A percentile compares a stretch with the other conserved stretches of the same genome.
Evolutionary conservation across 2,113 vertebrate genomes (phyloP).

Genomic region (Sander vitreus): DNA sequence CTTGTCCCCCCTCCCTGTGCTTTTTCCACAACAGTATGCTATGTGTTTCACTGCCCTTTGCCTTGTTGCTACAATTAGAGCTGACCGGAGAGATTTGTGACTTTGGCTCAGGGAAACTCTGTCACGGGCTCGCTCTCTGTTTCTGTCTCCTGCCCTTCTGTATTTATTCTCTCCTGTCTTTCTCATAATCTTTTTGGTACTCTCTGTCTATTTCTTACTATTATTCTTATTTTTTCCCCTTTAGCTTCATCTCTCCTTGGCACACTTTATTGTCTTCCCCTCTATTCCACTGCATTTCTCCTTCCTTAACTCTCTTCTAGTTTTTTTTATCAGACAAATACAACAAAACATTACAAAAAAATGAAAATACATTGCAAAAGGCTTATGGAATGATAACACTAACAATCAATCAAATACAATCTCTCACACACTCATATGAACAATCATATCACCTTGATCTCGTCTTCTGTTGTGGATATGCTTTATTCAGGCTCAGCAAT

Average conservation of each 20-base stretch:
- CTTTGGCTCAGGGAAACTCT: slow-evolving; percentile 28
- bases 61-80: slow-evolving; percentile 52
- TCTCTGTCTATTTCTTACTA: neutral
- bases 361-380: neutral
- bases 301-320: neutral
- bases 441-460: too few species aligned
- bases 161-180: neutral
- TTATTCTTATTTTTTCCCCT: neutral
- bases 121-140: neutral
- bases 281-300: neutral
- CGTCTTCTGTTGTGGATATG: too few species aligned
- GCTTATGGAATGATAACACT: neutral
- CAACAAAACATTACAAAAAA: neutral
- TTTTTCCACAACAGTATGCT: slow-evolving; percentile 48
- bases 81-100: slow-evolving; percentile 44
- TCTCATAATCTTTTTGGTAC: neutral
- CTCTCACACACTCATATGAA: neutral
- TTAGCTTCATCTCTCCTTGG: neutral
- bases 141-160: neutral
- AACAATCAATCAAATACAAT: neutral
- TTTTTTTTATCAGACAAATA: neutral
- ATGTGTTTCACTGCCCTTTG: slow-evolving; percentile 29
- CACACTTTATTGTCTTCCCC: neutral
- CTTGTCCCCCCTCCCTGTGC: slow-evolving; percentile 28
- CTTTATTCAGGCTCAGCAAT: too few species aligned